Percentiles rank a stretch among this genome's conserved stretches.
These are phyloP conservation scores for Monopterus albus DNA, from an alignment of 2,113 vertebrate species.

Conservation along the genomic window DNA sequence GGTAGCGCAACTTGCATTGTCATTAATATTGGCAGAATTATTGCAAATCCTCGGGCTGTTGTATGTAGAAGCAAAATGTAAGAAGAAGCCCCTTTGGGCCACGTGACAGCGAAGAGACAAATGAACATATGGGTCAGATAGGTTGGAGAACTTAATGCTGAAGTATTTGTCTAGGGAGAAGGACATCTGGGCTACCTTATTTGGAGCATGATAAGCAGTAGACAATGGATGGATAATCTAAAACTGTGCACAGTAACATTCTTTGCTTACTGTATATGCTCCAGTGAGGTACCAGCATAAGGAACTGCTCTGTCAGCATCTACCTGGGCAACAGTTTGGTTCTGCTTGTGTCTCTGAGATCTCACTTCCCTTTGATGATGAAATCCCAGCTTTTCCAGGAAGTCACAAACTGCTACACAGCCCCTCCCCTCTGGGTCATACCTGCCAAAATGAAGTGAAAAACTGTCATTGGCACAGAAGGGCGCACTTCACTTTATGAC, in stretches of 20 bases:
- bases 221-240: neutral
- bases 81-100: no score
- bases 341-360: neutral
- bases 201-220: neutral
- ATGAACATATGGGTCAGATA: no score
- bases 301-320: neutral
- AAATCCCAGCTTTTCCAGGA: conserved; percentile 76
- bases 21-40: no score
- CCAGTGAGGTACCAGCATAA: neutral
- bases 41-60: no score
- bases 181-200: neutral
- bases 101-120: no score
- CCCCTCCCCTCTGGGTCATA: conserved; percentile 79
- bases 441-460: conserved; percentile 56
- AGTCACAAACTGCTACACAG: conserved; percentile 77
- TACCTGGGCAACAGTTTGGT: neutral
- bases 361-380: neutral
- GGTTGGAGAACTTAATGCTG: no score
- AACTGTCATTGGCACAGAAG: neutral
- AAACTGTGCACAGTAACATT: no score
- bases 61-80: no score
- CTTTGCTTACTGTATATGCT: conserved; percentile 5
- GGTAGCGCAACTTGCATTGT: no score
- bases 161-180: neutral
- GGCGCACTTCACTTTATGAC: neutral